Base-by-base conservation (phyloP, 2,888 invertebrate genomes). In the Tetrapedia diversipes region DNA sequence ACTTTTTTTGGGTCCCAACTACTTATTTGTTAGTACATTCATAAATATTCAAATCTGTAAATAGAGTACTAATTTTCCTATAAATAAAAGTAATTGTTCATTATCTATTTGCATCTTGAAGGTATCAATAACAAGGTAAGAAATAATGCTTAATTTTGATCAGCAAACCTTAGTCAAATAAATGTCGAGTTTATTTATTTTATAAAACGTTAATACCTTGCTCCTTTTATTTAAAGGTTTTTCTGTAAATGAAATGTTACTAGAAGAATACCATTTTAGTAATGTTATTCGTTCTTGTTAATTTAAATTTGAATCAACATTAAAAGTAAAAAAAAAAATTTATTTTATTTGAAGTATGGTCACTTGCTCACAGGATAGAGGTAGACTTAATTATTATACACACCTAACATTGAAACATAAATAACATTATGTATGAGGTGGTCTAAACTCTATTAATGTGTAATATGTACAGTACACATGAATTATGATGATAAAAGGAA, bases 151-250 rank as follows among this genome's bases (percentile, higher is more conserved):
- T 49, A 8, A 16, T 41, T 49, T 47, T 39, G 16, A 43, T 22
- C 19, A 22, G 29, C 8, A 34, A 75, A 60, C 37, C 32, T 63
- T 56, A 19, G 7, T 24, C 19, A 51, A 56, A 43, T 53, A 41
- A 54, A 56, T 41, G 24, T 29, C 14, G 11, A 29, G 19, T 11
- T 37, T 51, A 32, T 11, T 56, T 37, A 39, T 19, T 19, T 53
- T 54, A 24, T 60, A 45, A 49, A 43, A 51, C 19, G 19, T 11
- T 19, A n/a, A 32, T 32, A 22, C 47, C 43, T 66, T 32, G 54
- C 32, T 64, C 45, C 34, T 64, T 75, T 67, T 64, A 59, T 70
- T 65, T 65, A 47, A 54, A 54, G 77, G 77, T 51, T 73, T 80
- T 80, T 73, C 72, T 76, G 67, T 43, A 24, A 45, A 16, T 45